phyloP scores from a whole-genome alignment of 2,113 vertebrate genomes.

The human (Homo sapiens) region GRCh38 chr1:101972501-101973000 shows the following conservation, averaged over 20 bases:
- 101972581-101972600: neutral
- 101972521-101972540: neutral
- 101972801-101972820: neutral
- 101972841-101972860: neutral
- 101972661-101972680: neutral
- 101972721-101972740: neutral
- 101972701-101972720: neutral
- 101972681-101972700: neutral
- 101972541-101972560: neutral
- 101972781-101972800: neutral
- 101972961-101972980: neutral
- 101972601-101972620: rapidly evolving
- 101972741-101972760: neutral
- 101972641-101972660: neutral
- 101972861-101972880: neutral
- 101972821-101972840: neutral
- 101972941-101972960: neutral
- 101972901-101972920: neutral
- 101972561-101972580: neutral
- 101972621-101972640: too few relatives aligned
- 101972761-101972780: neutral
- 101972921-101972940: neutral
- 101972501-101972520: neutral
- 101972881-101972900: neutral
- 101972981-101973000: neutral